phyloP scores from a whole-genome alignment of 2,797 vertebrate species.

The Argentina silus region DNA sequence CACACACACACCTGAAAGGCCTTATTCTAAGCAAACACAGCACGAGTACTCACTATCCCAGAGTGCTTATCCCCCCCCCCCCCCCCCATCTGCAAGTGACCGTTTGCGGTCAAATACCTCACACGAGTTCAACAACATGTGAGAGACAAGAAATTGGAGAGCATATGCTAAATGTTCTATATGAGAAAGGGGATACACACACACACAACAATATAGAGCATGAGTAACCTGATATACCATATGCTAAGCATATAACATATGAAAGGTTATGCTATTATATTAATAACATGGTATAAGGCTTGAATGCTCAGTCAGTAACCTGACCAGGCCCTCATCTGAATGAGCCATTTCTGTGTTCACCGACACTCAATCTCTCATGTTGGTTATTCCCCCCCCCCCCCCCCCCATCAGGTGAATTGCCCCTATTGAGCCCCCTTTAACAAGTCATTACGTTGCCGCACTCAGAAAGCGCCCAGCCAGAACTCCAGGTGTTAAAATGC shows the following conservation, averaged over 20 bases:
- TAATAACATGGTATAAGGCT: conserved; percentile 56
- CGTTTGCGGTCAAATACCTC: conserved; percentile 50
- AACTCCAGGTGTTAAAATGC: conserved; percentile 70
- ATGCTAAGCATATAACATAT: conserved; percentile 75
- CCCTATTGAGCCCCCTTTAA: conserved; percentile 63
- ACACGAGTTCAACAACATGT: conserved; percentile 58
- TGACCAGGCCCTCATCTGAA: conserved; percentile 53
- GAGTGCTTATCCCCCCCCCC: neutral
- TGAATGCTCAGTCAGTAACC: conserved; percentile 53
- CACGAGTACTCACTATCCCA: neutral
- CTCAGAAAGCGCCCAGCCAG: conserved; percentile 47
- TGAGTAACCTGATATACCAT: conserved; percentile 81
- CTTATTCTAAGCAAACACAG: neutral
- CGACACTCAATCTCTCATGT: conserved; percentile 65
- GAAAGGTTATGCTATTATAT: conserved; percentile 67
- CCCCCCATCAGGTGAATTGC: conserved; percentile 64
- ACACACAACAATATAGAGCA: conserved; percentile 71
- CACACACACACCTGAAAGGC: neutral
- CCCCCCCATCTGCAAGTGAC: neutral
- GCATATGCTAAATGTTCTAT: conserved; percentile 73
- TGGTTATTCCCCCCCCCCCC: conserved; percentile 18
- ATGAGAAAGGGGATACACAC: conserved; percentile 71
- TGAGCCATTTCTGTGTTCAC: conserved; percentile 60
- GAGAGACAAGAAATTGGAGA: conserved; percentile 61
- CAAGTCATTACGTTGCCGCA: conserved; percentile 58